Conservation (phyloP, 2,797 vertebrate species). For the Falco concolor region DNA sequence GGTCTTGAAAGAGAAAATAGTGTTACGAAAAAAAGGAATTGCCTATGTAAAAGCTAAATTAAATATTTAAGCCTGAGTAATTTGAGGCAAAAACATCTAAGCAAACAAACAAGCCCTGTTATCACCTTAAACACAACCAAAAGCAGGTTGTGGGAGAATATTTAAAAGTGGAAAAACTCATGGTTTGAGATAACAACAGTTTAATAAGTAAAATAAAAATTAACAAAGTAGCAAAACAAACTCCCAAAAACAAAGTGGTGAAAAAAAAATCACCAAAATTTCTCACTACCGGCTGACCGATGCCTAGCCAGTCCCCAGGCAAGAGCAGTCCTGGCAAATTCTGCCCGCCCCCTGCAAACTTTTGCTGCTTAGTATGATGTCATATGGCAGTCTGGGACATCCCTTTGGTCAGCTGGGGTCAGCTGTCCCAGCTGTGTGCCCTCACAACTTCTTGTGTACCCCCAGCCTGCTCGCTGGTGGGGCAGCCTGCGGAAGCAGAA, state of each 20-base stretch:
- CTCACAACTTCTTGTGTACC: neutral
- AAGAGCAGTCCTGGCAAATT: neutral
- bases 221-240: neutral
- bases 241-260: neutral
- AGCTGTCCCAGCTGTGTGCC: neutral
- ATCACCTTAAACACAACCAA: neutral
- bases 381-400: neutral
- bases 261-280: neutral
- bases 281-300: neutral
- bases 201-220: neutral
- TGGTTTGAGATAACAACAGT: neutral
- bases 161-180: neutral
- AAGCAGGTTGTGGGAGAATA: neutral
- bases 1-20: neutral
- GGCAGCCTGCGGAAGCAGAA: neutral
- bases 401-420: neutral
- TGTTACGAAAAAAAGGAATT: neutral
- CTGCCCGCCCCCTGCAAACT: neutral
- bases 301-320: neutral
- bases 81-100: neutral
- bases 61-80: neutral
- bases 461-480: fast-evolving
- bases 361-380: neutral
- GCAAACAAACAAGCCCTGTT: neutral
- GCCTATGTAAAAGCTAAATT: neutral